A percentile compares a stretch with the other conserved stretches of the same genome.
Conservation (phyloP, 2,888 invertebrate species). For the Drosophila paranaensis region DNA sequence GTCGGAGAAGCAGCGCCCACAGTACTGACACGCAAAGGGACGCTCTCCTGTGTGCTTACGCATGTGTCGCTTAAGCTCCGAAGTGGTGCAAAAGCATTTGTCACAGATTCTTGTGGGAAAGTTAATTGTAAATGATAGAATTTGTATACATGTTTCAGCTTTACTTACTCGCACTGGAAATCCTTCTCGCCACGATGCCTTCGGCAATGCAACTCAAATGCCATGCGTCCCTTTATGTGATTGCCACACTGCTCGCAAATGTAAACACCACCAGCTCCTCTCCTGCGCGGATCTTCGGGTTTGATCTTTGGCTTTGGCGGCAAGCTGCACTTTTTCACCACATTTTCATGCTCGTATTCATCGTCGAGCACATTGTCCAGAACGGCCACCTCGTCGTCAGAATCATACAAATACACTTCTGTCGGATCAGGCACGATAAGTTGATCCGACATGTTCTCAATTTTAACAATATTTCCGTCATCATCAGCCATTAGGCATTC, state of each 20-base stretch:
- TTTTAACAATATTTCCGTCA: constrained; percentile 56
- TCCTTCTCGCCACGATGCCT: constrained; percentile 74
- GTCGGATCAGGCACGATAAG: constrained; percentile 54
- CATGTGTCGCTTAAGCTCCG: constrained; percentile 73
- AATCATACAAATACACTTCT: constrained; percentile 64
- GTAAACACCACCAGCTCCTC: constrained; percentile 69
- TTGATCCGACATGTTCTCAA: constrained; percentile 46
- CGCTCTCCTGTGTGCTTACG: constrained; percentile 74
- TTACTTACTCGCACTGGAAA: constrained; percentile 69
- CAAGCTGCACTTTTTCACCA: constrained; percentile 67
- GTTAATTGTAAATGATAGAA: background rate
- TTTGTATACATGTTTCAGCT: background rate
- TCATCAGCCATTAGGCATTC: constrained; percentile 63
- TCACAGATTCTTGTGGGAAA: constrained; percentile 58
- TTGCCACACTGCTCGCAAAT: constrained; percentile 73
- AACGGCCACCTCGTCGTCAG: constrained; percentile 69
- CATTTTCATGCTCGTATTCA: constrained; percentile 69
- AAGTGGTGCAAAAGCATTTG: constrained; percentile 72
- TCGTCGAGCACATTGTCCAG: constrained; percentile 65
- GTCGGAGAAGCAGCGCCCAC: constrained; percentile 71
- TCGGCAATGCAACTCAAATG: constrained; percentile 71
- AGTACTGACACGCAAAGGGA: constrained; percentile 72
- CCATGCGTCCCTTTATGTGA: constrained; percentile 73
- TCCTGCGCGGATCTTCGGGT: constrained; percentile 61
- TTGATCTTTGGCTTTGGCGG: constrained; percentile 72